Base-by-base conservation (phyloP, 1,140 invertebrate species). In the Ericerus pela region DNA sequence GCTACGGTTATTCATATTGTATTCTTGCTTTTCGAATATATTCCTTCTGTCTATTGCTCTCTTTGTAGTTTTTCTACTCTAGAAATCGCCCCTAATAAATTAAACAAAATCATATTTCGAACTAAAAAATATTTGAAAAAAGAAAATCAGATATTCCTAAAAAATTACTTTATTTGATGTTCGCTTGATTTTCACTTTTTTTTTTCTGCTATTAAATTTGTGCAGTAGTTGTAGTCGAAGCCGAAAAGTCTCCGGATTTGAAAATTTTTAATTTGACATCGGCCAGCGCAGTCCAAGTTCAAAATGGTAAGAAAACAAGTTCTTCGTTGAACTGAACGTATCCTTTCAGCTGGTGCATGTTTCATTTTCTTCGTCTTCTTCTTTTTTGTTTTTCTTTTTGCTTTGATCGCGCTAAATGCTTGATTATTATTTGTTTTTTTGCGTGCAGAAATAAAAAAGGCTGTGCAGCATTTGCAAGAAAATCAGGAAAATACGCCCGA, bases 381-480 rank as follows among this genome's bases (percentile, higher is more conserved):
- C 14, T 38, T 5, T 38, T 38, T 38, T n/a, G 4, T 47, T 47
- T 47, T 24, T 47, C 26, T 47, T 14, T 10, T 47, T 47, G 10
- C 11, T 47, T 47, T 47, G n/a, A n/a, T n/a, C n/a, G n/a, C n/a
- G n/a, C n/a, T n/a, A n/a, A n/a, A n/a, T n/a, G n/a, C n/a, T n/a
- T n/a, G n/a, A n/a, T n/a, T n/a, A n/a, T n/a, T 41, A 41, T 16
- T 10, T 47, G 8, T 47, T 47, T 47, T 10, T 5, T 24, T 24
- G 10, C 10, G 20, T 22, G 20, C 26, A 47, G 41, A 47, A 47
- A 47, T 47, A 47, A 18, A 47, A 47, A 47, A 47, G 22, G 41
- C 41, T 47, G 22, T 47, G 41, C 41, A 47, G 26, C 41, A 24
- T 47, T 47, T 47, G 16, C 41, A 47, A 47, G 41, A 47, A 47